These are phyloP conservation scores for Xenopus tropicalis DNA, from an alignment of 2,113 vertebrate species.

Conservation along the genomic window UCB_Xtro_10.0 CM004447.2:152880001-152880500, in stretches of 20 bases:
- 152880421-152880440: constrained; percentile 93
- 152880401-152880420: constrained; percentile 97
- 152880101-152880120: no score
- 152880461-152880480: neutral
- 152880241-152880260: neutral
- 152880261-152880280: constrained; percentile 7
- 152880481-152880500: neutral
- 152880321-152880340: constrained; percentile 89
- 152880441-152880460: constrained; percentile 25
- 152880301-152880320: constrained; percentile 91
- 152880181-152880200: no score
- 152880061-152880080: no score
- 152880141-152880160: no score
- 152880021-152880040: no score
- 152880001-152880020: no score
- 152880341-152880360: constrained; percentile 89
- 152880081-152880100: no score
- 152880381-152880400: constrained; percentile 84
- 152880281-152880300: constrained; percentile 89
- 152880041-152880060: no score
- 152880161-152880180: no score
- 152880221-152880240: no score
- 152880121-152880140: no score
- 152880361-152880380: constrained; percentile 96
- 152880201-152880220: no score